Base-by-base conservation (phyloP, 2,797 vertebrate species). In the Microctenopoma steveboyesi region DNA sequence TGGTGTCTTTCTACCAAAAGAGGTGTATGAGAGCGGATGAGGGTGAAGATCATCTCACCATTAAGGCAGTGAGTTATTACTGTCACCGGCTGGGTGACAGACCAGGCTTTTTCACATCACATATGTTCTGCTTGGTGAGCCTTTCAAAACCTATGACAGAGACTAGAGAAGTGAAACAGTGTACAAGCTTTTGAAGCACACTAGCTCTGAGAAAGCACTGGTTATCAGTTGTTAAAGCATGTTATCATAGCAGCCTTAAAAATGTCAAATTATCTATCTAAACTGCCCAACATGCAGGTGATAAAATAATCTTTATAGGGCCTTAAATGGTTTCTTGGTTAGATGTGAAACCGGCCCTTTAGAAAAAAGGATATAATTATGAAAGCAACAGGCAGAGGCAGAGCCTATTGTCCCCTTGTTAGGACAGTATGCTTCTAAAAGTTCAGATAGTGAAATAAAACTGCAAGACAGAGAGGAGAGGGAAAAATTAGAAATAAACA, bases 351-450 rank as follows among this genome's bases (percentile, higher is more conserved):
- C 8, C 5, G 11, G n/a, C 5, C 0, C 37, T 4, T 33, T n/a
- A 28, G 5, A 14, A 60, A 77, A 57, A 63, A 49, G 3, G 11
- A 43, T 3, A 42, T 0, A 69, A 62, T 55, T 15, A 62, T 1
- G 1, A 73, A 45, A 28, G 46, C 22, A 22, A 22, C 22, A 22
- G 22, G 22, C 22, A 22, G 22, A 70, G 39, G 66, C 6, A 50
- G 40, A 77, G 48, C n/a, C 86, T 56, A 84, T 64, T 88, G 89
- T 95, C 95, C 93, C 92, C 86, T 87, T 86, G 92, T 71, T 65
- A 52, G 1, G 91, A 94, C 90, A 86, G 57, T 73, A 68, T 79
- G 86, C 90, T 93, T 93, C 93, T 7, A 94, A 94, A 95, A 95
- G 62, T 2, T 14, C 42, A 65, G 55, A 77, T 43, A 60, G 47